Evolutionary conservation across 2,888 invertebrate genomes (phyloP).

Genomic region (Zootermopsis nevadensis): DNA sequence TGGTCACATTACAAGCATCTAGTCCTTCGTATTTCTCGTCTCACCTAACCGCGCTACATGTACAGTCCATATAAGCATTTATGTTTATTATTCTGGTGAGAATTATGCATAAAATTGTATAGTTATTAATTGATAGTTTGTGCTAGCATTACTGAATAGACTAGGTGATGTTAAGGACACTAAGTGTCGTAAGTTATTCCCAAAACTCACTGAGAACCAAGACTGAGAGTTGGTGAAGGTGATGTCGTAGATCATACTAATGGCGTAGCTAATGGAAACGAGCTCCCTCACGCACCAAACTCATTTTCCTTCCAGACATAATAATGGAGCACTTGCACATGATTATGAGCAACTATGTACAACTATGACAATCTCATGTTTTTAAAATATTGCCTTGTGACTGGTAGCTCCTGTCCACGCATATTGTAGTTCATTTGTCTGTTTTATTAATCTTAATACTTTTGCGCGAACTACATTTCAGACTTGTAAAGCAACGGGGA

Average conservation of each 20-base stretch:
- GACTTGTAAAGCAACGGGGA: neutral
- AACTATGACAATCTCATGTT: constrained; percentile 12
- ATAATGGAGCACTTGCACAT: constrained; percentile 1
- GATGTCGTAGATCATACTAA: neutral
- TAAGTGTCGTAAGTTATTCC: no score
- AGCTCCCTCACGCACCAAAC: constrained; percentile 15
- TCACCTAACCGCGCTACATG: no score
- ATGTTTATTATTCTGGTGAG: no score
- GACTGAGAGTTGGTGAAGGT: neutral
- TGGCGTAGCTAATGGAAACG: constrained; percentile 5
- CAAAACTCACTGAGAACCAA: no score
- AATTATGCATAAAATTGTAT: no score
- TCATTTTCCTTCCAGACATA: constrained; percentile 19
- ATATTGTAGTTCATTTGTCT: constrained; percentile 28
- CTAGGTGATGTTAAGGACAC: no score
- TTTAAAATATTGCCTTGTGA: constrained; percentile 10
- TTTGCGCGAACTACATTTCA: neutral
- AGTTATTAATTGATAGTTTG: no score
- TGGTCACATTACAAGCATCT: no score
- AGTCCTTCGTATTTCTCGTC: no score
- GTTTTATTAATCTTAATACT: neutral
- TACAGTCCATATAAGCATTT: no score
- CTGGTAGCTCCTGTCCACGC: constrained; percentile 30
- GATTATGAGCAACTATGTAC: neutral
- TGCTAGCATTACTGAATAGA: no score